Evolutionary conservation across 2,888 invertebrate species (phyloP), one percentile per base, ranked within the genome.

Genomic region (Scotopteryx bipunctaria): DNA sequence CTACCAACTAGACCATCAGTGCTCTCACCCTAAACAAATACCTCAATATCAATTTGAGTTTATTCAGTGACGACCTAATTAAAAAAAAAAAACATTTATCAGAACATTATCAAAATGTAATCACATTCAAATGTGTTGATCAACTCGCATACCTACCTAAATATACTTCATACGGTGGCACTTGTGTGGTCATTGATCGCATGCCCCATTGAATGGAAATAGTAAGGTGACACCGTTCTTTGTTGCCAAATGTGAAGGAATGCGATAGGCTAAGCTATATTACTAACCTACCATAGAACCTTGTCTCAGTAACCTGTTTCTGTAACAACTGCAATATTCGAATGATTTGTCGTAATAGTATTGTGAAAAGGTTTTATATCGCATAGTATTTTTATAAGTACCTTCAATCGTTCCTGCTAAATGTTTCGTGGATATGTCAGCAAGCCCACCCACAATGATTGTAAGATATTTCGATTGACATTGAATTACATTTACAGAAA

Each of bases 221-320:
- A 53, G 78, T 73, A 77, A 80, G 56, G 32, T 58, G 76, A 79
- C 67, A 78, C 70, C 58, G 32, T 50, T 41, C 17, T 11, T 49
- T 59, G 60, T 74, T 72, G 69, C 72, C 71, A 74, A 78, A 76
- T 77, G 73, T 71, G 64, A 65, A 47, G 66, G 76, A 76, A 77
- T 78, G 76, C 64, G 58, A 67, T 61, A 43, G 27, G 35, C 46
- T 54, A 40, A 57, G 56, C 46, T 42, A 21, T 27, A 43, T 38
- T 19, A n/a, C 11, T n/a, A n/a, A 42, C 27, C 38, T 25, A 37
- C 17, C 9, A 5, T 15, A 36, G 50, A 11, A 46, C 45, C 33
- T 37, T 57, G 43, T 52, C 57, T 8, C 25, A 35, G 25, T 48
- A 45, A 42, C 14, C n/a, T 6, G 13, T 25, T 43, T 17, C 0